phyloP scores from a whole-genome alignment of 2,888 invertebrate genomes.

The Melinopterus prodromus region DNA sequence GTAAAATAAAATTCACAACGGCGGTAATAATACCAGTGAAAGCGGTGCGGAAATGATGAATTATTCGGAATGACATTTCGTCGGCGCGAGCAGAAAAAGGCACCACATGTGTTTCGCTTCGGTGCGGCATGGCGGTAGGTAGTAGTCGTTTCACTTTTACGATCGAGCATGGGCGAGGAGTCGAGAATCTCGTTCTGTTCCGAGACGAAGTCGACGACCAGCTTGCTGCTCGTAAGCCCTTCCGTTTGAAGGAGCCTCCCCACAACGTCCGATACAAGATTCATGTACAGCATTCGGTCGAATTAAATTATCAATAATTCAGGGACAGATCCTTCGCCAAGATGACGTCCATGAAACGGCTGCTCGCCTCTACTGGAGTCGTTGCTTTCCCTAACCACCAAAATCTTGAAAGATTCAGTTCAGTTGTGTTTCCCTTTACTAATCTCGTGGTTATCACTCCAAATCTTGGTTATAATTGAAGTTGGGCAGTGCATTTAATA shows the following conservation, averaged over 20 bases:
- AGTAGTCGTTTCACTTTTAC: constrained; percentile 4
- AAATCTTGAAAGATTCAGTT: constrained; percentile 38
- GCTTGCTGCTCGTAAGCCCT: neutral
- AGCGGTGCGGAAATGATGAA: neutral
- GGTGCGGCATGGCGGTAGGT: constrained; percentile 5
- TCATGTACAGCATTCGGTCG: constrained; percentile 58
- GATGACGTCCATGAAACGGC: constrained; percentile 54
- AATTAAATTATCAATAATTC: constrained; percentile 62
- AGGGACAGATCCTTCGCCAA: constrained; percentile 49
- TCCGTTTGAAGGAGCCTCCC: neutral
- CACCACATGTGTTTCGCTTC: constrained; percentile 11
- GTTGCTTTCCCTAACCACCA: constrained; percentile 30
- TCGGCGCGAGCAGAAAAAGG: neutral
- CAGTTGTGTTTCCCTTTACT: constrained; percentile 51
- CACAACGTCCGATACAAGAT: constrained; percentile 50
- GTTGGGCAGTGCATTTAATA: too few species aligned
- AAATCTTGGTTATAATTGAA: too few species aligned
- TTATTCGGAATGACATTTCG: neutral
- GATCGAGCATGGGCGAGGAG: neutral
- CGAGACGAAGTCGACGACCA: neutral
- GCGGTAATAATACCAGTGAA: neutral
- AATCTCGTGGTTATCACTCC: constrained; percentile 30
- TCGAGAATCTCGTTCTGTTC: neutral
- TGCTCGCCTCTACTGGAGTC: neutral
- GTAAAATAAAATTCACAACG: neutral